Evolutionary conservation across 2,113 vertebrate genomes (phyloP).

Genomic region (human): GRCh38 chr2:49144501-49145000

Average conservation of each 20-base stretch:
- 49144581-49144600: conserved; percentile 14
- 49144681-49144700: background rate
- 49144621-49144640: background rate
- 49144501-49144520: background rate
- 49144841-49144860: conserved; percentile 29
- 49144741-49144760: background rate
- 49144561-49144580: background rate
- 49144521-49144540: conserved; percentile 28
- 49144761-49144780: background rate
- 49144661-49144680: background rate
- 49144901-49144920: background rate
- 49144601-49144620: background rate
- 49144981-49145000: background rate
- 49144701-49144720: background rate
- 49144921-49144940: background rate
- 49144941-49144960: background rate
- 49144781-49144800: background rate
- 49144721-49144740: background rate
- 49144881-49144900: conserved; percentile 1
- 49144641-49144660: background rate
- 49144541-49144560: background rate
- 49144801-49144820: background rate
- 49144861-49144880: background rate
- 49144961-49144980: background rate
- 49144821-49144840: background rate